phyloP scores from a whole-genome alignment of 2,797 vertebrate genomes.

The Oceanodroma leucorhoa region DNA sequence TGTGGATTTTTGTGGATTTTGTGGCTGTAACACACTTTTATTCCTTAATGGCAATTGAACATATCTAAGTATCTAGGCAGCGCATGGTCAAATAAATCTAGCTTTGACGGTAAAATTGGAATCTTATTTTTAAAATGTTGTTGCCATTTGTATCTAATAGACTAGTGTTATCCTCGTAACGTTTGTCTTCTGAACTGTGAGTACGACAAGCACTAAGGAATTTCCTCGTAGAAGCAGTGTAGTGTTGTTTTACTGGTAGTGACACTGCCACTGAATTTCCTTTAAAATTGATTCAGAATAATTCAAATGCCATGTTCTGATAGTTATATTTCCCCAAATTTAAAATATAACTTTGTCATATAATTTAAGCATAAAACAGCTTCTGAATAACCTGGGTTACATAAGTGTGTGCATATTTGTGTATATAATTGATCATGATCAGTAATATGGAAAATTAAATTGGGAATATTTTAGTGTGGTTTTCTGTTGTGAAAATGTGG shows the following conservation, averaged over 20 bases:
- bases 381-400: not conserved
- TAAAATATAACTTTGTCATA: not conserved
- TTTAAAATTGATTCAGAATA: not conserved
- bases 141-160: not conserved
- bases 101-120: not conserved
- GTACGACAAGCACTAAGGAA: not conserved
- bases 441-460: not conserved
- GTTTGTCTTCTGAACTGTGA: not conserved
- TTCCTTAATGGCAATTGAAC: not conserved
- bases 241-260: not conserved
- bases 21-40: not conserved
- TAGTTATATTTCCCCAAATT: not conserved
- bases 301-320: not conserved
- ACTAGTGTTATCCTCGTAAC: fast-evolving
- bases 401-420: not conserved
- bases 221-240: not conserved
- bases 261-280: not conserved
- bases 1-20: not conserved
- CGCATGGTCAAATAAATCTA: not conserved
- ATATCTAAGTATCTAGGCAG: not conserved
- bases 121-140: not conserved
- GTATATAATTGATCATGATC: not conserved
- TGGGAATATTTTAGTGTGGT: not conserved
- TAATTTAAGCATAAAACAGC: not conserved
- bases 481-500: not conserved